Evolutionary conservation across 2,797 vertebrate species (phyloP).

Genomic region (Philypnodon macrostomus): DNA sequence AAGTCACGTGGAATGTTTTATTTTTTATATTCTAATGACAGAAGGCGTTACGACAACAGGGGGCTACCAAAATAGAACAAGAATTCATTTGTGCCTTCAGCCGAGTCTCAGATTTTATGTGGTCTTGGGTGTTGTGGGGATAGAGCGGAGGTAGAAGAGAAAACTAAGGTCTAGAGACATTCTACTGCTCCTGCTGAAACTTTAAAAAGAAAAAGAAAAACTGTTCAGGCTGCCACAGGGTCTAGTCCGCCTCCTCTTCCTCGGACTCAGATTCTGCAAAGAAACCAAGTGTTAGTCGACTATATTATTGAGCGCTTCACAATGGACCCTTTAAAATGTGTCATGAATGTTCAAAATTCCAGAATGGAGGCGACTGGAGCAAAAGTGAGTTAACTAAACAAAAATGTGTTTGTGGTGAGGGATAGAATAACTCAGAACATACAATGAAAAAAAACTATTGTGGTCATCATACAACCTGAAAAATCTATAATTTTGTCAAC

Average conservation of each 20-base stretch:
- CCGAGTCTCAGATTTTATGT: slow-evolving; percentile 53
- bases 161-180: slow-evolving; percentile 73
- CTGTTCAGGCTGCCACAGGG: slow-evolving; percentile 33
- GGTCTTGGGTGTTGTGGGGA: not conserved
- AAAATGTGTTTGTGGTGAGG: too few species aligned
- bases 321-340: too few species aligned
- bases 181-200: slow-evolving; percentile 85
- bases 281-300: too few species aligned
- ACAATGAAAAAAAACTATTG: too few species aligned
- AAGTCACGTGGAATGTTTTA: slow-evolving; percentile 53
- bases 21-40: slow-evolving; percentile 43
- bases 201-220: too few species aligned
- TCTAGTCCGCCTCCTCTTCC: slow-evolving; percentile 92
- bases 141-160: slow-evolving; percentile 87
- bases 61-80: not conserved
- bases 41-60: slow-evolving; percentile 24
- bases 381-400: too few species aligned
- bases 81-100: slow-evolving; percentile 6
- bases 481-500: too few species aligned
- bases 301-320: too few species aligned
- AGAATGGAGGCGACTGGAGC: too few species aligned
- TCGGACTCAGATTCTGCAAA: slow-evolving; percentile 94
- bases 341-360: too few species aligned
- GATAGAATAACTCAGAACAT: too few species aligned
- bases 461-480: too few species aligned